Conservation (phyloP, 1,140 invertebrate species). For the Megalopta genalis region DNA sequence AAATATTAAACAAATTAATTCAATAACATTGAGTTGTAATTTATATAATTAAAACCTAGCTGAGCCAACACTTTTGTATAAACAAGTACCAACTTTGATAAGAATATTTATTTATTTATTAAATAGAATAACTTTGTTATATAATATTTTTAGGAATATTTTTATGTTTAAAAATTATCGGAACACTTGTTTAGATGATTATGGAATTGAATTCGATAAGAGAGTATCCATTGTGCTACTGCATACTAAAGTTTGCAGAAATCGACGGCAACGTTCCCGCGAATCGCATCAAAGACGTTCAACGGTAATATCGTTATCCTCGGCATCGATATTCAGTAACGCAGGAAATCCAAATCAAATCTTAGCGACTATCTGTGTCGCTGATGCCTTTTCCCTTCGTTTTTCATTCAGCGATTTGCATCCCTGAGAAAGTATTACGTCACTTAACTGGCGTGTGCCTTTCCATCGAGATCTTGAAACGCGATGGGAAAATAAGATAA, state of each 20-base stretch:
- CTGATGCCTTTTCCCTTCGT: background rate
- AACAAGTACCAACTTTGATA: no score
- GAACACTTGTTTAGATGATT: no score
- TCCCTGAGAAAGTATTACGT: background rate
- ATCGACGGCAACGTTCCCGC: background rate
- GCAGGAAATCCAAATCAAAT: conserved; percentile 39
- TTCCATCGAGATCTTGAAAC: conserved; percentile 8
- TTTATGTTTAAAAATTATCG: background rate
- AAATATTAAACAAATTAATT: no score
- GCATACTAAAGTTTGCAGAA: background rate
- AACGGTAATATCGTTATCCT: conserved; percentile 27
- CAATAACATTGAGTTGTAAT: no score
- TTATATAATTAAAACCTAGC: no score
- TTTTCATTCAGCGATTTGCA: conserved; percentile 31
- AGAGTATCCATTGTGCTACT: no score
- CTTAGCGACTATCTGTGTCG: conserved; percentile 13
- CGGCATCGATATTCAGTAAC: conserved; percentile 39
- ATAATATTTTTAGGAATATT: no score
- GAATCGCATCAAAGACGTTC: background rate
- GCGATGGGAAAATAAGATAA: background rate
- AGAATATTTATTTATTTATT: no score
- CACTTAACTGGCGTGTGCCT: background rate
- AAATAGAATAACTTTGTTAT: no score
- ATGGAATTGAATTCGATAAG: no score
- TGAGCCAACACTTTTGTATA: no score